Conservation (phyloP, 2,113 vertebrate species). For the Aramus guarauna region DNA sequence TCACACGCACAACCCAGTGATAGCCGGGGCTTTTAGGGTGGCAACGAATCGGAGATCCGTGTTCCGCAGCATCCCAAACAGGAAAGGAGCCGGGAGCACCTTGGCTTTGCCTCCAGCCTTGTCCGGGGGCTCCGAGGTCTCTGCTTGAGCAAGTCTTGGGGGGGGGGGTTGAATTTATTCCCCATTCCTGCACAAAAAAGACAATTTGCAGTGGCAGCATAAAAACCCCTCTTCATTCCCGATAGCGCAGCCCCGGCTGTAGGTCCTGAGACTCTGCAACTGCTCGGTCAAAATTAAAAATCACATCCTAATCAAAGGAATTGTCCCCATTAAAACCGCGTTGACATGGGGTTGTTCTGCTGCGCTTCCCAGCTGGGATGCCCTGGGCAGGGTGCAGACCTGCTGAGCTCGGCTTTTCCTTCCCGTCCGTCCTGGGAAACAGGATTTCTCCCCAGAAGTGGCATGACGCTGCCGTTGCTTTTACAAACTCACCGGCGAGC, state of each 20-base stretch:
- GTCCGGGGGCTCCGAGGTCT: background rate
- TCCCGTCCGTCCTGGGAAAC: background rate
- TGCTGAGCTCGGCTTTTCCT: background rate
- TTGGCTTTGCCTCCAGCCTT: background rate
- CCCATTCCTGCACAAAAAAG: background rate
- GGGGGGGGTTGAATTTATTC: background rate
- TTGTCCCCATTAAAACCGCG: background rate
- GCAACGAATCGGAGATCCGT: accelerated
- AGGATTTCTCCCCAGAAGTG: background rate
- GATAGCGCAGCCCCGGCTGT: background rate
- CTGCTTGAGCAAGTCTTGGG: background rate
- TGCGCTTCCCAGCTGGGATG: background rate
- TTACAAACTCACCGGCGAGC: background rate
- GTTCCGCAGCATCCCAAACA: background rate
- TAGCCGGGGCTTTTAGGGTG: background rate
- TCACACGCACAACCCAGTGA: background rate
- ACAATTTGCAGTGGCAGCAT: accelerated
- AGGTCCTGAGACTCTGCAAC: background rate
- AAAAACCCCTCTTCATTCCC: background rate
- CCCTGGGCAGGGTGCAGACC: background rate
- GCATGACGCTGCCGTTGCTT: accelerated
- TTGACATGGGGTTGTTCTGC: background rate
- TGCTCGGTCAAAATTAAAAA: background rate
- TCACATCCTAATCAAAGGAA: background rate
- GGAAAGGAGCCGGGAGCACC: background rate